Base-by-base conservation (phyloP, 2,797 vertebrate species). In the Channa striata region DNA sequence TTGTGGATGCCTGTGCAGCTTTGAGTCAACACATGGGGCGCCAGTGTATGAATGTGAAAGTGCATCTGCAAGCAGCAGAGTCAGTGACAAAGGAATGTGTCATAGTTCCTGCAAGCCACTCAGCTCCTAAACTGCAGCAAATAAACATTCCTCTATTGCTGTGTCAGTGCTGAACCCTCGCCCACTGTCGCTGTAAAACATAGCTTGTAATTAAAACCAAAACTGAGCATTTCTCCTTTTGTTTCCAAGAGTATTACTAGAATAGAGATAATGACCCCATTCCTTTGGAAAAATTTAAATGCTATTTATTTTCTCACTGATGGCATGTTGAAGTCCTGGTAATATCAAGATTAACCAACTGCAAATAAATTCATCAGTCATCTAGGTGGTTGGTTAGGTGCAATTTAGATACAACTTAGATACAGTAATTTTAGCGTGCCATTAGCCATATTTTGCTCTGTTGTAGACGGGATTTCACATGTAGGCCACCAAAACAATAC, bases 141-240 rank as follows among this genome's bases (percentile, higher is more conserved):
- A 93, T 94, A 93, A 94, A 94, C 94, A 95, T 95, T 95, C 93
- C 89, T 94, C 79, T 64, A 46, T 84, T 87, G 73, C 86, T 93
- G 88, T 94, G 94, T 95, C 94, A 94, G 90, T 88, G 88, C 87
- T 90, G 91, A 93, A 80, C 68, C 73, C 78, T 91, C 72, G 85
- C 93, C 92, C 91, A 87, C 84, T 89, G 84, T 90, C 76, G 85
- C 92, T 93, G 91, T 93, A 89, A 94, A 93, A 89, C 87, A 91
- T 89, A 90, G 86, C 72, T 83, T 86, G 72, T 93, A 94, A 94
- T 94, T 94, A 90, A 93, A 94, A 93, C 92, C 93, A 93, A 93
- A 92, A 83, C 78, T 68, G 68, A 74, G 79, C 67, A 44, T 87
- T 82, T 88, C 83, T 81, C 70, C 54, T 78, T 89, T 88, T 89